Evolutionary conservation across 2,113 vertebrate species (phyloP), one percentile per base, ranked within the genome.

Genomic region (Tychaedon coryphoeus): DNA sequence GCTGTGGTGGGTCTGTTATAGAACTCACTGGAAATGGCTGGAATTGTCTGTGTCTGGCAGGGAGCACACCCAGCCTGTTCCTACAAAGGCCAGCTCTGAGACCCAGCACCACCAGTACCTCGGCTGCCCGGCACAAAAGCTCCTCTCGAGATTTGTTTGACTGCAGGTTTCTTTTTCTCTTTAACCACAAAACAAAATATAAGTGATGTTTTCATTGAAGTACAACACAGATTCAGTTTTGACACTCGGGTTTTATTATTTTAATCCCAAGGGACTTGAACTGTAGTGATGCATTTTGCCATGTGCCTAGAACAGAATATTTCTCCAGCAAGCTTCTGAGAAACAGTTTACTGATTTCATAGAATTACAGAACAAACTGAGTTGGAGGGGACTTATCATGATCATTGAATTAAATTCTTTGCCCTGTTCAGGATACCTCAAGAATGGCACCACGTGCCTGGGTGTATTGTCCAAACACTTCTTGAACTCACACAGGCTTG

Each of bases 111-210:
- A 36, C 12, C 26, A 38, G 28, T 9, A 40, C 14, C 12, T 79
- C 16, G 6, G 31, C 22, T 1, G 4, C 24, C 1, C 0, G 1
- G 5, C 20, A 64, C 33, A 58, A 74, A 64, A 60, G 0, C 3
- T 67, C 12, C 33, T 50, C 33, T 87, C 60, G 14, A 13, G 7
- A 13, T 64, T 80, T 28, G 4, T 3, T 43, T 72, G 8, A 31
- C 5, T 67, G 36, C 11, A 14, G 28, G 5, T 47, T 53, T 84
- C 31, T 62, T 85, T 66, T 48, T 43, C 26, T 62, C 34, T 56
- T 76, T 83, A 31, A 67, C 11, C 4, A 48, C 13, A 58, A 58
- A 17, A 53, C 18, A 67, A 84, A 72, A 58, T 53, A 15, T 16
- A 53, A n/a, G 6, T 47, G 10, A 53, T 17, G 5, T 22, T 71